A percentile compares a stretch with the other conserved stretches of the same genome.
These are phyloP conservation scores for Tribolium castaneum DNA, from an alignment of 1,140 invertebrate genomes.

Conservation along the genomic window DNA sequence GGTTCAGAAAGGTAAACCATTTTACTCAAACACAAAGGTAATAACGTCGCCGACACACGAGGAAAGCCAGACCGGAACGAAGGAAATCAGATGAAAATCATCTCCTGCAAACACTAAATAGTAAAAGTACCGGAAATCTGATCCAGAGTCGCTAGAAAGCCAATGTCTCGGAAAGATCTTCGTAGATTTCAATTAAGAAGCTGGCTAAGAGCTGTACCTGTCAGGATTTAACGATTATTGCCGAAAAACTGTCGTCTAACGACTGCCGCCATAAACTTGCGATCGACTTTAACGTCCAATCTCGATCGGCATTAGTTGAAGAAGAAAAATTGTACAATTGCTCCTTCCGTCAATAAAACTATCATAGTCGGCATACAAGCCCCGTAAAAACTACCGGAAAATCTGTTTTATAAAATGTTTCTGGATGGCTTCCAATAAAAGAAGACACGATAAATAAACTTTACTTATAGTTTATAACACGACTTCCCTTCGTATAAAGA, in stretches of 20 bases:
- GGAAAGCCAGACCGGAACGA: slow-evolving; percentile 28
- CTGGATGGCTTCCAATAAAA: slow-evolving; percentile 19
- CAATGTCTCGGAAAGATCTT: slow-evolving; percentile 50
- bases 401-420: slow-evolving; percentile 33
- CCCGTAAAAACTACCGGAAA: slow-evolving; percentile 31
- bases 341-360: slow-evolving; percentile 3
- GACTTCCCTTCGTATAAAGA: background rate
- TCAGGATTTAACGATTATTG: slow-evolving; percentile 54
- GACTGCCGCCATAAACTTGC: slow-evolving; percentile 47
- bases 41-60: slow-evolving; percentile 12
- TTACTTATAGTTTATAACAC: background rate
- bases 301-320: background rate
- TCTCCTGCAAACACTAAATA: slow-evolving; percentile 42
- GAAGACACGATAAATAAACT: slow-evolving; percentile 19
- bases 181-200: slow-evolving; percentile 53
- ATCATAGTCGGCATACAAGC: background rate
- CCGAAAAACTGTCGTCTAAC: slow-evolving; percentile 50
- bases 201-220: slow-evolving; percentile 50
- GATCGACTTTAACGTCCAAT: slow-evolving; percentile 28
- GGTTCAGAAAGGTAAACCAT: slow-evolving; percentile 39
- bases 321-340: slow-evolving; percentile 1
- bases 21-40: slow-evolving; percentile 36
- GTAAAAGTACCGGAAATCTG: slow-evolving; percentile 48
- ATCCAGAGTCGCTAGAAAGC: slow-evolving; percentile 42
- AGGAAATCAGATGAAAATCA: slow-evolving; percentile 36